Conservation (phyloP, 2,797 vertebrate genomes). For the Gephyroberyx darwinii region DNA sequence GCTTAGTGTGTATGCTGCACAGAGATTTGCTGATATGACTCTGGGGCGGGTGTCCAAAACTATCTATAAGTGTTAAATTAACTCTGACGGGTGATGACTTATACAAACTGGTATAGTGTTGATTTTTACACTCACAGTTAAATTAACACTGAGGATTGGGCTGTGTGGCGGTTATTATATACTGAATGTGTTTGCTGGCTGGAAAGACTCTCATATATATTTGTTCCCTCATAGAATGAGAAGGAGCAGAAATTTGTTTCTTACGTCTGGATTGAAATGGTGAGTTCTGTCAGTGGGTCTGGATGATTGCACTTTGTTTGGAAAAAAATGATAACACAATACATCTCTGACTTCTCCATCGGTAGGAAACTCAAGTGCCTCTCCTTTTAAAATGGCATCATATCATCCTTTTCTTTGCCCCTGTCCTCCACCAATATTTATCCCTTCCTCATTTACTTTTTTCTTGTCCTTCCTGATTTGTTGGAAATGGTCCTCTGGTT, state of each 20-base stretch:
- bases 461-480: neutral
- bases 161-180: neutral
- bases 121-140: too few relatives aligned
- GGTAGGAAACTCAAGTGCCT: neutral
- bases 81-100: too few relatives aligned
- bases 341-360: neutral
- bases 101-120: too few relatives aligned
- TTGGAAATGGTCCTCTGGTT: neutral
- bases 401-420: too few relatives aligned
- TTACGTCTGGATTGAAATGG: slow-evolving; percentile 63
- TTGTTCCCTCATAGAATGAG: slow-evolving; percentile 61
- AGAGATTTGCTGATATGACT: too few relatives aligned
- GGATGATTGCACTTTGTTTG: neutral
- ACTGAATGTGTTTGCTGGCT: neutral
- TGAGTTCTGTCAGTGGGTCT: slow-evolving; percentile 45
- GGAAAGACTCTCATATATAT: neutral
- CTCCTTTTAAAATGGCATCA: neutral
- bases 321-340: neutral
- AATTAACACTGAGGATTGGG: too few relatives aligned
- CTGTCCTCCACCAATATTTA: neutral
- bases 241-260: slow-evolving; percentile 75
- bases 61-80: too few relatives aligned
- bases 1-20: too few relatives aligned
- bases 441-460: neutral
- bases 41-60: too few relatives aligned